Conservation (phyloP, 2,888 invertebrate genomes). For the Chrysina gloriosa region DNA sequence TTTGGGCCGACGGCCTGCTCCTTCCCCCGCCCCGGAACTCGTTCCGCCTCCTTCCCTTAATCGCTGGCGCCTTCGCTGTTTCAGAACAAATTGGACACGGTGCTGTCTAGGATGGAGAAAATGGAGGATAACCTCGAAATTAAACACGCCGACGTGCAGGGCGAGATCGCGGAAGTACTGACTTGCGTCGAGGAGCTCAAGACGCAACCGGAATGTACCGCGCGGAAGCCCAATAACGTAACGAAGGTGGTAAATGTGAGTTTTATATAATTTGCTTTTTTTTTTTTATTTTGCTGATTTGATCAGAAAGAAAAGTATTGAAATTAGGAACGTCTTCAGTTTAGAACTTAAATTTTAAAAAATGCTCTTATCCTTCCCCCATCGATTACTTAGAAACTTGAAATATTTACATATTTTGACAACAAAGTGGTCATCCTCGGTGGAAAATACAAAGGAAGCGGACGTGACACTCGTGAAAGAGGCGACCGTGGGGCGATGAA, state of each 20-base stretch:
- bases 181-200: constrained; percentile 62
- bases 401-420: no score
- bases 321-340: no score
- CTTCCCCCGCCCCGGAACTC: neutral
- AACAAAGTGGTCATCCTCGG: no score
- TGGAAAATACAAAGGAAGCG: no score
- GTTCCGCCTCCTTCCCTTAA: neutral
- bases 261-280: neutral
- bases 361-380: no score
- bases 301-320: no score
- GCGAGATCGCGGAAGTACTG: constrained; percentile 59
- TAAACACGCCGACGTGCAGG: constrained; percentile 60
- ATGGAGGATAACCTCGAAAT: constrained; percentile 59
- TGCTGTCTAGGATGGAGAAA: constrained; percentile 57
- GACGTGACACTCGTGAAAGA: no score
- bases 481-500: no score
- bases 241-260: constrained; percentile 57
- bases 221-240: constrained; percentile 55
- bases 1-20: no score
- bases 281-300: no score
- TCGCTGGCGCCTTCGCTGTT: constrained; percentile 40
- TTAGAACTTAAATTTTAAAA: no score
- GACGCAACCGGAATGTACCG: constrained; percentile 52
- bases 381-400: no score
- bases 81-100: constrained; percentile 57